Percentiles rank a stretch among this genome's conserved stretches.
Evolutionary conservation across 2,888 invertebrate species (phyloP).

Genomic region (Polylopha cassiicola): DNA sequence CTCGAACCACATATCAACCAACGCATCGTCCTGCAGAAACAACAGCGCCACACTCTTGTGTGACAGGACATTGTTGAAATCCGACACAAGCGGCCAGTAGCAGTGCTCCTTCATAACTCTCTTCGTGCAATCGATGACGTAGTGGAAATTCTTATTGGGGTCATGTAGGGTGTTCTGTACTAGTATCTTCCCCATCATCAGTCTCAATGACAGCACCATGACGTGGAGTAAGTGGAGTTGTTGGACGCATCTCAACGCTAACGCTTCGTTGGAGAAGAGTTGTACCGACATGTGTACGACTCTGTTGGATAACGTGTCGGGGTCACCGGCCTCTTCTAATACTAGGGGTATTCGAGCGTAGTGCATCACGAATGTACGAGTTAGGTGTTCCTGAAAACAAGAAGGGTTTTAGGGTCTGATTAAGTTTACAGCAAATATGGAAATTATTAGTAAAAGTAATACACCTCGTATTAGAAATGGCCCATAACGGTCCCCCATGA

Average conservation of each 20-base stretch:
- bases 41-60: constrained; percentile 93
- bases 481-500: no score
- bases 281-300: constrained; percentile 99
- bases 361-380: constrained; percentile 96
- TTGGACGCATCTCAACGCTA: constrained; percentile 94
- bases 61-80: constrained; percentile 96
- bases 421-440: no score
- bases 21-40: constrained; percentile 91
- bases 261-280: constrained; percentile 94
- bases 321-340: constrained; percentile 89
- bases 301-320: constrained; percentile 94
- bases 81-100: constrained; percentile 98
- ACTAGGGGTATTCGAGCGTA: constrained; percentile 96
- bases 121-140: constrained; percentile 94
- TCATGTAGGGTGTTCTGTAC: constrained; percentile 92
- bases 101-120: constrained; percentile 98
- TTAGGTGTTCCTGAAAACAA: constrained; percentile 88
- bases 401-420: no score
- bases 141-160: constrained; percentile 87
- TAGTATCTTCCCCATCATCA: constrained; percentile 95
- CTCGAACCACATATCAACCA: constrained; percentile 97
- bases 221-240: constrained; percentile 93
- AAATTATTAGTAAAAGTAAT: no score
- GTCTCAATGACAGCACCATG: constrained; percentile 89
- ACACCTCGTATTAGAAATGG: no score